phyloP scores from a whole-genome alignment of 2,797 vertebrate species.

The Lacerta agilis region DNA sequence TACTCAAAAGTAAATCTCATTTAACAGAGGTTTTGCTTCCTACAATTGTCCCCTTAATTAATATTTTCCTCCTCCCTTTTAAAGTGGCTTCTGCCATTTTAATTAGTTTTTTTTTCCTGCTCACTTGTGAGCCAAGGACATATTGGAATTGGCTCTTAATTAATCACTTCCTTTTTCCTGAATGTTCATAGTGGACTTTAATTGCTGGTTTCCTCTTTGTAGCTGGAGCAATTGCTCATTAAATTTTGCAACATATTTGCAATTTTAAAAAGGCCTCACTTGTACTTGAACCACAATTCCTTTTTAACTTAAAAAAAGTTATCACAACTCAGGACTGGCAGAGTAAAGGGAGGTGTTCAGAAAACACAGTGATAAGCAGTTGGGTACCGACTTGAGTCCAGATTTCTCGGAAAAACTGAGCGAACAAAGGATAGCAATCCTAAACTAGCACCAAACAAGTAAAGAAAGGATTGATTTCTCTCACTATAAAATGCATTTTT shows the following conservation, averaged over 20 bases:
- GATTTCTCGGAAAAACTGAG: not conserved
- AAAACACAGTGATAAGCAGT: not conserved
- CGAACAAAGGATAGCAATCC: not conserved
- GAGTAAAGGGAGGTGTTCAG: not conserved
- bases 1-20: not conserved
- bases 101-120: not conserved
- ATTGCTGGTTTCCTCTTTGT: not conserved
- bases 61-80: not conserved
- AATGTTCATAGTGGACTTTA: no score
- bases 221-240: not conserved
- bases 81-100: not conserved
- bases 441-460: not conserved
- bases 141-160: not conserved
- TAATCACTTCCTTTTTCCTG: not conserved
- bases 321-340: not conserved
- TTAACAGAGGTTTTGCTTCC: not conserved
- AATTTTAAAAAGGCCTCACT: not conserved
- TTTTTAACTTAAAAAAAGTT: not conserved
- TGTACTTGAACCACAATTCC: not conserved
- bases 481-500: not conserved
- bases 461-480: not conserved
- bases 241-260: not conserved
- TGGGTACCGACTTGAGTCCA: not conserved
- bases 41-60: not conserved
- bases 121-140: not conserved